Evolutionary conservation across 2,888 invertebrate species (phyloP), one percentile per base, ranked within the genome.

Genomic region (Therioaphis trifolii): DNA sequence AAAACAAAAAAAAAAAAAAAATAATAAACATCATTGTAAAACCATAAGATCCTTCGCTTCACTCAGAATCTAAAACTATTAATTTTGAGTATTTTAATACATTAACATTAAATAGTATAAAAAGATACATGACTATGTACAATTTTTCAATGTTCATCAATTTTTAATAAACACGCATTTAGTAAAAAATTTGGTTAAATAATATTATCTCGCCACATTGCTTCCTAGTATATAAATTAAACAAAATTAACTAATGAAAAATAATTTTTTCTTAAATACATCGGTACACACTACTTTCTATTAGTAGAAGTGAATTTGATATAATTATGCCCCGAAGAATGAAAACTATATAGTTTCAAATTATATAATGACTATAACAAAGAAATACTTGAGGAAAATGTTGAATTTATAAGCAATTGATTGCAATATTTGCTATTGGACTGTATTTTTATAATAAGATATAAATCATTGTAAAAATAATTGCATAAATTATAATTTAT

Each of bases 271-370:
- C n/a, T 58, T 40, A 55, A 40, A 75, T 40, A 40, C 27, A 55
- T 1, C 0, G 18, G 1, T 55, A 49, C 18, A 49, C 0, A 21
- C 21, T 43, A 46, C 61, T 14, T 61, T 46, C 43, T 61, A 4
- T 74, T 9, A 21, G 27, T 46, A 55, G 40, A 75, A 21, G 5
- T 75, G 18, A 24, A 61, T 61, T 75, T 40, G 11, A 63, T 49
- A 61, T 35, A 55, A 61, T 76, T 27, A 27, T 46, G 75, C 75
- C 61, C 75, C 27, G 29, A 76, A 63, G 76, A n/a, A n/a, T n/a
- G n/a, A n/a, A n/a, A n/a, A n/a, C 11, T 24, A 63, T 63, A 76
- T n/a, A 49, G 46, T 76, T 76, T 46, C 63, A 27, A 63, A 63
- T 63, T 76, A 46, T n/a, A 63, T 46, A 61, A 75, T 61, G 46